Evolutionary conservation across 2,888 invertebrate species (phyloP).

Genomic region (Allophyes oxyacanthae): DNA sequence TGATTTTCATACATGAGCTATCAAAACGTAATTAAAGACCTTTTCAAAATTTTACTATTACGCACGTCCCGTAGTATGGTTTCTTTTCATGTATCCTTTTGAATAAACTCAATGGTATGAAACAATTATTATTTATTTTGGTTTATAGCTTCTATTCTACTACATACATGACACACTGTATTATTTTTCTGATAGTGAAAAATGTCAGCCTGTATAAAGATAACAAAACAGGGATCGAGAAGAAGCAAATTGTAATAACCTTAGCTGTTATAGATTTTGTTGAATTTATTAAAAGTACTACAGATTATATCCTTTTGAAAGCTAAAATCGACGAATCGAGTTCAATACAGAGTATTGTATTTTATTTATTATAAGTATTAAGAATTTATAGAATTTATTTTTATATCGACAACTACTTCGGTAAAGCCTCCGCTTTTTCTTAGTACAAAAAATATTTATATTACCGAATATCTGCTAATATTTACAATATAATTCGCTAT

Average conservation of each 20-base stretch:
- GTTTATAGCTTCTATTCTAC: no score
- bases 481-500: constrained; percentile 57
- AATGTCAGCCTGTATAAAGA: not conserved
- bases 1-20: no score
- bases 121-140: no score
- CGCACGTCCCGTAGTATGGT: no score
- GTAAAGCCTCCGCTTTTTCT: constrained; percentile 31
- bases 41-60: no score
- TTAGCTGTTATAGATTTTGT: constrained; percentile 1
- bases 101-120: no score
- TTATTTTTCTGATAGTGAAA: no score
- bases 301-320: no score
- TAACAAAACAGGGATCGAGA: not conserved
- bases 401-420: constrained; percentile 30
- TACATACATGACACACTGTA: no score
- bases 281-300: no score
- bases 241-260: not conserved
- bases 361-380: constrained; percentile 3
- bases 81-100: no score
- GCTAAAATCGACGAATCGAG: constrained; percentile 15
- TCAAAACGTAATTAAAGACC: no score
- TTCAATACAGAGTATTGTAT: constrained; percentile 13
- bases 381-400: constrained; percentile 8
- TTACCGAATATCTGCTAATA: constrained; percentile 34
- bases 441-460: constrained; percentile 55